These are phyloP conservation scores for Zoanthus sansibaricus DNA, from an alignment of 92 coral and sea anemone species.

Conservation along the genomic window DNA sequence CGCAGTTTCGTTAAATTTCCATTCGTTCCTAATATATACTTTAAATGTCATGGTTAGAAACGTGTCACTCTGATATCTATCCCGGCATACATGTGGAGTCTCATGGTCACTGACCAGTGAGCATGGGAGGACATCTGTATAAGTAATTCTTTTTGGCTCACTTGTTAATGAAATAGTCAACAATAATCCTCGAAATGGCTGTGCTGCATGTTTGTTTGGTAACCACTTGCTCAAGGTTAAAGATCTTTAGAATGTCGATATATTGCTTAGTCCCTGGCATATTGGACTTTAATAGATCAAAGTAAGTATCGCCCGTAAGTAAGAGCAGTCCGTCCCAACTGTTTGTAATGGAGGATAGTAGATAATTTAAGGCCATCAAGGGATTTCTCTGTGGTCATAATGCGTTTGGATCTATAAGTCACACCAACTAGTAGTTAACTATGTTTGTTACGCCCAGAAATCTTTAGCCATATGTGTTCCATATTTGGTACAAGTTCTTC, in stretches of 20 bases:
- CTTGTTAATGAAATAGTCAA: conserved; percentile 38
- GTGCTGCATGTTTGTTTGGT: conserved; percentile 39
- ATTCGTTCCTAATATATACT: conserved; percentile 3
- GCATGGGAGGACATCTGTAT: conserved; percentile 48
- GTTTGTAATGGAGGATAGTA: conserved; percentile 13
- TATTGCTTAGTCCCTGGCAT: conserved; percentile 3
- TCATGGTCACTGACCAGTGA: conserved; percentile 28
- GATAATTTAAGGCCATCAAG: not conserved
- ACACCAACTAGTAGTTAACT: not conserved
- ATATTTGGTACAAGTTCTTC: not conserved
- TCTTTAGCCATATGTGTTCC: conserved; percentile 17
- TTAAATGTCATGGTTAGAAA: conserved; percentile 30
- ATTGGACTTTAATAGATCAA: not conserved
- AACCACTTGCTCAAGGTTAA: conserved; percentile 30
- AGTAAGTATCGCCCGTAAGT: conserved; percentile 30
- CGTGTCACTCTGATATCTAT: conserved; percentile 22
- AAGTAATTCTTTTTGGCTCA: conserved; percentile 14
- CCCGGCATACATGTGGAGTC: conserved; percentile 20
- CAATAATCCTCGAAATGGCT: conserved; percentile 11
- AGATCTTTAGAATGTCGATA: conserved; percentile 5
- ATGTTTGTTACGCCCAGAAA: conserved; percentile 15
- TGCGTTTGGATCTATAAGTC: conserved; percentile 27
- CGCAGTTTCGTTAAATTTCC: conserved; percentile 24
- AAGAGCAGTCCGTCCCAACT: conserved; percentile 27
- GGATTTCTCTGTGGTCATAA: not conserved